Evolutionary conservation across 1,140 invertebrate species (phyloP).

Genomic region (Notospermus geniculatus): DNA sequence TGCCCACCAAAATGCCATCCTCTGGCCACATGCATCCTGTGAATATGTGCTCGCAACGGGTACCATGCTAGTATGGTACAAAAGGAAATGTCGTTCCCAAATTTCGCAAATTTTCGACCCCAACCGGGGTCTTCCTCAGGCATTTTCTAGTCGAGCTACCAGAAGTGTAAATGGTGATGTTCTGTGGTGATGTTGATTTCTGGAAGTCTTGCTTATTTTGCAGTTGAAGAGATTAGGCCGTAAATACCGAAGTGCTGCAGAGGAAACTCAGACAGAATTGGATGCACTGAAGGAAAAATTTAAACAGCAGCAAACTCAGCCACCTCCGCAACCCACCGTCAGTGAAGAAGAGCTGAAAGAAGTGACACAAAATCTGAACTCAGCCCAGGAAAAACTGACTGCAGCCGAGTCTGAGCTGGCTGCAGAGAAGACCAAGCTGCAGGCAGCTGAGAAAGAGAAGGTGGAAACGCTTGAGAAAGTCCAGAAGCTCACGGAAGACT

Average conservation of each 20-base stretch:
- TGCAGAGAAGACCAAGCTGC: slow-evolving; percentile 24
- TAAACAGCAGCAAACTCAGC: slow-evolving; percentile 15
- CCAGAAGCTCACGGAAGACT: slow-evolving; percentile 9
- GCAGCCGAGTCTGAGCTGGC: slow-evolving; percentile 21
- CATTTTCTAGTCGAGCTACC: no score
- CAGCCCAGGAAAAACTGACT: slow-evolving; percentile 4
- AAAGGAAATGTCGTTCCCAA: no score
- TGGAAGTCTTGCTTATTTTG: slow-evolving; percentile 14
- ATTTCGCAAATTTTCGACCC: no score
- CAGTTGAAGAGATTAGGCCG: slow-evolving; percentile 86
- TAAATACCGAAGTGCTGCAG: slow-evolving; percentile 85
- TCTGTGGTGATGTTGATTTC: no score
- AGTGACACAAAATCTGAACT: slow-evolving; percentile 13
- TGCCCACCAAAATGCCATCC: no score
- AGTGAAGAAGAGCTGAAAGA: slow-evolving; percentile 16
- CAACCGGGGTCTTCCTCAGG: no score
- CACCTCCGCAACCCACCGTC: slow-evolving; percentile 9
- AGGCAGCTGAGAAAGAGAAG: slow-evolving; percentile 33
- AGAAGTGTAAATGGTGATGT: no score
- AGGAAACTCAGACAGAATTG: slow-evolving; percentile 60
- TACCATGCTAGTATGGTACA: no score
- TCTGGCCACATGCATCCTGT: no score
- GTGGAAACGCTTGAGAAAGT: slow-evolving; percentile 33
- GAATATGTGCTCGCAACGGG: no score
- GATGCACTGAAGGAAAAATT: slow-evolving; percentile 62